These are phyloP conservation scores for Corythaeola cristata DNA, from an alignment of 2,113 vertebrate genomes.

Conservation along the genomic window DNA sequence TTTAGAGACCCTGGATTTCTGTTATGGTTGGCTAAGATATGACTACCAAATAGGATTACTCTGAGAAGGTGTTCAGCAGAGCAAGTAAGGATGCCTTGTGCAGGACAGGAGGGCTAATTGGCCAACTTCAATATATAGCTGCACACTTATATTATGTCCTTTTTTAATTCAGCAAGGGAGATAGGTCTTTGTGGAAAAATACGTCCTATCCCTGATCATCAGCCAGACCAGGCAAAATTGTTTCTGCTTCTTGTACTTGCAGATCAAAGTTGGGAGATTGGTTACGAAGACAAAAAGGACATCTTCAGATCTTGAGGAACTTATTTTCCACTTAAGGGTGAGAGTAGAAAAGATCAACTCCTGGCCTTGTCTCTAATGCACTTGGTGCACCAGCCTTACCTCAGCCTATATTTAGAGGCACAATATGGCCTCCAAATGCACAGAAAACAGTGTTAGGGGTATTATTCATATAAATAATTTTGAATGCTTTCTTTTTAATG, in stretches of 20 bases:
- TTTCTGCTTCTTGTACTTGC: neutral
- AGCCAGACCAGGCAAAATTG: neutral
- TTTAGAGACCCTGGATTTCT: neutral
- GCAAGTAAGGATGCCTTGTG: neutral
- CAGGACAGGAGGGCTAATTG: neutral
- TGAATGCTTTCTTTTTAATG: neutral
- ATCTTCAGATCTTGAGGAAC: neutral
- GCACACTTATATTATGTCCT: neutral
- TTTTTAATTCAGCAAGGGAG: neutral
- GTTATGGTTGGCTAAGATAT: neutral
- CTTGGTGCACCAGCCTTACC: neutral
- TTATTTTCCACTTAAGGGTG: neutral
- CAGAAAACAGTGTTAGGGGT: neutral
- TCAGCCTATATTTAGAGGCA: neutral
- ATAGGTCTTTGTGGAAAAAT: neutral
- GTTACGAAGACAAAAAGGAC: neutral
- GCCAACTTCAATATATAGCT: neutral
- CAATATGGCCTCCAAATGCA: neutral
- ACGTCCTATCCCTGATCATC: neutral
- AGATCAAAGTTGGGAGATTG: neutral
- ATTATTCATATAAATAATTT: neutral
- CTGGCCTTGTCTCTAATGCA: neutral
- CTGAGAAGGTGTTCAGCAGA: neutral
- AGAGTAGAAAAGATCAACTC: neutral
- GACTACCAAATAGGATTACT: neutral